Base-by-base conservation (phyloP, 2,888 invertebrate genomes). In the Therioaphis trifolii region DNA sequence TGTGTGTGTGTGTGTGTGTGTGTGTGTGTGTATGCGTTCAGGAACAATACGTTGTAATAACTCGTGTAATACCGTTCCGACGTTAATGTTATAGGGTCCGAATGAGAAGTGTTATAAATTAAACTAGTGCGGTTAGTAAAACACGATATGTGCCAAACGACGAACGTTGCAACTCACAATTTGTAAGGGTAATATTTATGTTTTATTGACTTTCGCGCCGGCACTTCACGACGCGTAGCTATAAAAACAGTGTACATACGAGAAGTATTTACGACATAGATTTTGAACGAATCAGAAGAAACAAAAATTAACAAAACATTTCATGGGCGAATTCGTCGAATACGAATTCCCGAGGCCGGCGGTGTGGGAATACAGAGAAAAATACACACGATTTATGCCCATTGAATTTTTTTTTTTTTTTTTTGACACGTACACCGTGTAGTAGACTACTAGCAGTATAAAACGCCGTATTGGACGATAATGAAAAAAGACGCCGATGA, bases 21-120 rank as follows among this genome's bases (percentile, higher is more conserved):
- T n/a, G n/a, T n/a, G n/a, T n/a, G n/a, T n/a, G n/a, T n/a, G n/a
- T n/a, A n/a, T n/a, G n/a, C n/a, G n/a, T n/a, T n/a, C 12, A 46
- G 61, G 46, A 76, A 76, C 46, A 76, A 63, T 75, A n/a, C 76
- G 4, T 63, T 9, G 46, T 76, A 76, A 76, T 63, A 76, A 76
- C 61, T 76, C 61, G 46, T 29, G 76, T 52, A 40, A 68, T 71
- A 52, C 69, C 52, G 43, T 58, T 52, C 46, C 27, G 78, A 49
- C 68, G 35, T 78, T 66, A n/a, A 49, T 24, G 69, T 69, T 21
- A 27, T 69, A 35, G 79, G 21, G 14, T 21, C 1, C 12, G 18
- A 18, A 29, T 18, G 49, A 27, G 7, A 52, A 35, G 29, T 35
- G 21, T 72, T 15, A 58, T 40, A 74, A 55, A 58, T 58, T 58